Evolutionary conservation across 1,140 invertebrate species (phyloP).

Genomic region (Heliconius congener): DNA sequence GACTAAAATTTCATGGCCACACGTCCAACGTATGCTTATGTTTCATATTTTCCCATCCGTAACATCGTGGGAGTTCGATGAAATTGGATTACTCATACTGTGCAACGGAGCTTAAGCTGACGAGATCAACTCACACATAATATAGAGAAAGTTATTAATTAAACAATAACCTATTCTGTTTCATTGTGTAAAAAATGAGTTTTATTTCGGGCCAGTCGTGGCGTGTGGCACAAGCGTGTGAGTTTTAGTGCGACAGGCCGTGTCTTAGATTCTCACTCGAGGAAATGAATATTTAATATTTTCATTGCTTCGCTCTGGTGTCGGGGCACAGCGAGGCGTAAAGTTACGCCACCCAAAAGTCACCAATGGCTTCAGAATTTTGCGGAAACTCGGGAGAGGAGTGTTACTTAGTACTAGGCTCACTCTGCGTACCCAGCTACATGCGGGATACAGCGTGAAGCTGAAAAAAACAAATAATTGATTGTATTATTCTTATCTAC

Average conservation of each 20-base stretch:
- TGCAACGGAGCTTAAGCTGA: constrained; percentile 15
- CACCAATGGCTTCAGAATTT: background rate
- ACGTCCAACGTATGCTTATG: constrained; percentile 18
- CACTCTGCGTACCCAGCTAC: too few species aligned
- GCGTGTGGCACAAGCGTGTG: too few species aligned
- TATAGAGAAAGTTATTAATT: constrained; percentile 4
- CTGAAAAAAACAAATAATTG: too few species aligned
- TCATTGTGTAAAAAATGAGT: background rate
- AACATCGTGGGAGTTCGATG: constrained; percentile 12
- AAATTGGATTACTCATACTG: constrained; percentile 26
- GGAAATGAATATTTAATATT: too few species aligned
- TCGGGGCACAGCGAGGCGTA: background rate
- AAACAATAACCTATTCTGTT: background rate
- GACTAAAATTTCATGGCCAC: constrained; percentile 7
- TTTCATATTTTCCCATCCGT: constrained; percentile 30
- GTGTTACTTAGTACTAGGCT: too few species aligned
- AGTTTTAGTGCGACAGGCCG: too few species aligned
- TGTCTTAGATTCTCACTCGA: too few species aligned
- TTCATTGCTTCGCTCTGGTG: too few species aligned
- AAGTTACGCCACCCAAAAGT: background rate
- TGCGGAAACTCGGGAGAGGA: background rate
- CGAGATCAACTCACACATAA: background rate
- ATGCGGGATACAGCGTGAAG: too few species aligned
- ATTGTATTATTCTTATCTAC: too few species aligned
- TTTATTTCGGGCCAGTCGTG: too few species aligned